Base-by-base conservation (phyloP, 2,797 vertebrate genomes). In the Ispidina picta region DNA sequence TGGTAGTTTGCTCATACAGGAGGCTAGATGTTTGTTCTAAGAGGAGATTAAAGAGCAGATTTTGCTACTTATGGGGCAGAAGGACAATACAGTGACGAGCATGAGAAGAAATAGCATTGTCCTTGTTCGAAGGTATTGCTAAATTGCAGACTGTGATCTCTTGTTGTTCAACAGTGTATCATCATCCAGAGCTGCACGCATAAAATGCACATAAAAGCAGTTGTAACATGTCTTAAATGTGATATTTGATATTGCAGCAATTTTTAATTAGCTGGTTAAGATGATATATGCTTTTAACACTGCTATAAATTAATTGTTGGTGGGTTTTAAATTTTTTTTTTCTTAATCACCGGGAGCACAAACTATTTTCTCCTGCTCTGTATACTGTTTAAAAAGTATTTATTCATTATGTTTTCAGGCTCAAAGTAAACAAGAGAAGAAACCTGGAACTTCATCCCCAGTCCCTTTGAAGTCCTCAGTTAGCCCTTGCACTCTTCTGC, bases 371-470 rank as follows among this genome's bases (percentile, higher is more conserved):
- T 78, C 39, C 26, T 74, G 25, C 9, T 85, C 1, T 0, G 0
- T 54, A 13, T 91, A 52, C 74, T 29, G 15, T 72, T 89, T 88
- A 83, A 95, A 78, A 87, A 60, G 14, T 48, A 15, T 90, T 93
- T 62, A 78, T 81, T 92, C n/a, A 4, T 93, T 96, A 49, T 87
- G 22, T 80, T 97, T 97, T 64, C 97, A 99, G 99, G 96, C 99
- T 96, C 98, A 99, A 97, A 98, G 97, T 94, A 99, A 99, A 97
- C 98, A 98, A 95, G 99, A 99, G 92, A 99, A 99, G 98, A 99
- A 99, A 97, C 97, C 98, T 39, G 98, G 97, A 92, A 97, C 98
- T 56, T 98, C 99, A 62, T 98, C 98, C 44, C 97, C 98, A 25
- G 86, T 96, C 46, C 97, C 98, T 23, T 46, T 97, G 94, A 97